Conservation (phyloP, 2,113 vertebrate species). For the Microcebus tavaratra region DNA sequence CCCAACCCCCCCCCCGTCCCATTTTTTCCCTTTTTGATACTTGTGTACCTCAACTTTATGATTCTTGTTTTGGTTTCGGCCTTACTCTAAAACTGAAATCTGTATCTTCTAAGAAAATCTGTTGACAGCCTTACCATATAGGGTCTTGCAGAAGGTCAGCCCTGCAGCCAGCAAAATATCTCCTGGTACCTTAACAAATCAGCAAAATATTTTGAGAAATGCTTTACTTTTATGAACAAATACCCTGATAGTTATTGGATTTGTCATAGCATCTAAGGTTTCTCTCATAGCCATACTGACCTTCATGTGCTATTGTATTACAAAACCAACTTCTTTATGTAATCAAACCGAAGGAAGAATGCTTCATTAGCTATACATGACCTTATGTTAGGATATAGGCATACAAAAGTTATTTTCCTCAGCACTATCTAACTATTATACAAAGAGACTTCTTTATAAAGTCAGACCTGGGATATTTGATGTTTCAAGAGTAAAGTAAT, state of each 20-base stretch:
- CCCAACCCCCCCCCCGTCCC: rapidly evolving
- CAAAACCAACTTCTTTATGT: conserved; percentile 75
- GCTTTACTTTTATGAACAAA: conserved; percentile 79
- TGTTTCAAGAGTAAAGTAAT: conserved; percentile 16
- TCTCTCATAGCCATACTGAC: conserved; percentile 77
- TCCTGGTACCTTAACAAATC: conserved; percentile 79
- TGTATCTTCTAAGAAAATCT: background rate
- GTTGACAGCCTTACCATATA: background rate
- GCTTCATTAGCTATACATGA: conserved; percentile 73
- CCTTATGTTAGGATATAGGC: background rate
- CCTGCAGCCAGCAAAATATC: conserved; percentile 44
- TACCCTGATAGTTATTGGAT: conserved; percentile 83
- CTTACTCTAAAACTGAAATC: background rate
- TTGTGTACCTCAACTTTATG: background rate
- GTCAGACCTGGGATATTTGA: background rate
- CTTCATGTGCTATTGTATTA: conserved; percentile 72
- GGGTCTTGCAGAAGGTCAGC: conserved; percentile 58
- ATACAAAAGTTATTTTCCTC: conserved; percentile 57
- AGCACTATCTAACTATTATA: background rate
- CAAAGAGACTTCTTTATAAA: background rate
- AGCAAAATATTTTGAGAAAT: conserved; percentile 80
- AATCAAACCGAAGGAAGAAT: conserved; percentile 75
- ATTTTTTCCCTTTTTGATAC: background rate
- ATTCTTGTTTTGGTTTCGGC: background rate
- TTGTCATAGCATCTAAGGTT: conserved; percentile 85